These are phyloP conservation scores for Caenorhabditis virilis DNA, from an alignment of 2,888 invertebrate species.

Conservation along the genomic window DNA sequence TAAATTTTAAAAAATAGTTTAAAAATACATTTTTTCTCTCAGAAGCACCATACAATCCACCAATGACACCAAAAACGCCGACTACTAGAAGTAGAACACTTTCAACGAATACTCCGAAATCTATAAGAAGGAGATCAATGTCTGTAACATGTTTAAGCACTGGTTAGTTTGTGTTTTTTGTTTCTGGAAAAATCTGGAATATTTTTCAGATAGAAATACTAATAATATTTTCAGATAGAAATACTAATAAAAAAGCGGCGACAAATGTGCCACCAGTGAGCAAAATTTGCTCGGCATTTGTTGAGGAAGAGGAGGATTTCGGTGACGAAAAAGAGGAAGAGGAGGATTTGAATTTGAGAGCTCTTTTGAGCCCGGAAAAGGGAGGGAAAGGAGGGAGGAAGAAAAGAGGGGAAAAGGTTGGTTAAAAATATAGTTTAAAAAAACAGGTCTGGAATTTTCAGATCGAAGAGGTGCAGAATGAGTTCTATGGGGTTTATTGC, in stretches of 20 bases:
- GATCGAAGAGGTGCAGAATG: conserved; percentile 45
- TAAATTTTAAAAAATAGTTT: too few relatives aligned
- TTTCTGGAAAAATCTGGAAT: too few relatives aligned
- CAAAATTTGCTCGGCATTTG: conserved; percentile 18
- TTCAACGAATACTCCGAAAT: background rate
- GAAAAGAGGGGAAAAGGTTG: conserved; percentile 18
- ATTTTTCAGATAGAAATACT: too few relatives aligned
- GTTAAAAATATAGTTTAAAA: too few relatives aligned
- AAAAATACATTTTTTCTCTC: too few relatives aligned
- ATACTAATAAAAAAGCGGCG: conserved; percentile 1
- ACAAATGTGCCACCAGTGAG: conserved; percentile 13
- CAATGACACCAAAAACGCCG: too few relatives aligned
- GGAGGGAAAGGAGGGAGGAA: conserved; percentile 3
- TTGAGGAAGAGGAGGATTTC: conserved; percentile 4
- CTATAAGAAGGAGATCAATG: conserved; percentile 5
- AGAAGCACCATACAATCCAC: too few relatives aligned
- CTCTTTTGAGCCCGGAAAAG: conserved; percentile 29
- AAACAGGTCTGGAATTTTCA: conserved; percentile 8
- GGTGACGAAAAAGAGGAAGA: conserved; percentile 2
- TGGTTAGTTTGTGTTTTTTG: too few relatives aligned
- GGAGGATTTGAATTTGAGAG: conserved; percentile 9
- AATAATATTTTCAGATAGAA: too few relatives aligned
- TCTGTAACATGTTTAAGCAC: conserved; percentile 18
- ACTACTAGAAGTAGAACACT: too few relatives aligned
- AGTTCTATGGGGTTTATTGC: conserved; percentile 67